Percentiles rank a stretch among this genome's conserved stretches.
These are phyloP conservation scores for Cyphomyrus discorhynchus DNA, from an alignment of 2,113 vertebrate genomes.

Conservation along the genomic window DNA sequence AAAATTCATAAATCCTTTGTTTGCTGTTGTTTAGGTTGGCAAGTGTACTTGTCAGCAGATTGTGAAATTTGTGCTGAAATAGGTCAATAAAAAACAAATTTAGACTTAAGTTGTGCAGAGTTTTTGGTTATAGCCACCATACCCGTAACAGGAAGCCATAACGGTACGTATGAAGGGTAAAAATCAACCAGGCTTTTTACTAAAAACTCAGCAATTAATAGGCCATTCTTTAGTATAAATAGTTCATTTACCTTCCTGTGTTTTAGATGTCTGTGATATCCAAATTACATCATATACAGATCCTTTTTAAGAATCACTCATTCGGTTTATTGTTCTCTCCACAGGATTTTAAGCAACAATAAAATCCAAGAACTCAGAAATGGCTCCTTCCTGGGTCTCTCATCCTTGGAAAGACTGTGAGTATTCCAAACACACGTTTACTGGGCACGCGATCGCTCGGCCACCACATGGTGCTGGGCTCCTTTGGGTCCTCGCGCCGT, in stretches of 20 bases:
- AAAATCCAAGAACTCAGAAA: conserved; percentile 90
- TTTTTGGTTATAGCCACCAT: neutral
- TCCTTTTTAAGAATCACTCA: neutral
- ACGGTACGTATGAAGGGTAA: neutral
- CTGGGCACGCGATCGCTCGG: neutral
- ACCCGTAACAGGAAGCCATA: neutral
- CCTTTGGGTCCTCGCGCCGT: neutral
- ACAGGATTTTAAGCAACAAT: conserved; percentile 90
- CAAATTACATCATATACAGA: neutral
- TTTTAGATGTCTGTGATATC: neutral
- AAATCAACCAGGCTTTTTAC: neutral
- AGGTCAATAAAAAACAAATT: neutral
- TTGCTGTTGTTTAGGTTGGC: neutral
- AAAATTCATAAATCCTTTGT: neutral
- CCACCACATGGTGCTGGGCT: neutral
- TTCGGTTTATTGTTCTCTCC: conserved; percentile 30
- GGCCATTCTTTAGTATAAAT: neutral
- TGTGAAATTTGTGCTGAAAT: neutral
- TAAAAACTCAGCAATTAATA: neutral
- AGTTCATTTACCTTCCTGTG: neutral
- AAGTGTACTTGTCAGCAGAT: neutral
- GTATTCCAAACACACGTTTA: conserved; percentile 37
- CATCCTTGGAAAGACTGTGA: conserved; percentile 88
- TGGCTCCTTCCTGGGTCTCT: conserved; percentile 81
- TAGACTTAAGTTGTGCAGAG: neutral